Evolutionary conservation across 2,797 vertebrate species (phyloP).

Genomic region (Pristis pectinata): DNA sequence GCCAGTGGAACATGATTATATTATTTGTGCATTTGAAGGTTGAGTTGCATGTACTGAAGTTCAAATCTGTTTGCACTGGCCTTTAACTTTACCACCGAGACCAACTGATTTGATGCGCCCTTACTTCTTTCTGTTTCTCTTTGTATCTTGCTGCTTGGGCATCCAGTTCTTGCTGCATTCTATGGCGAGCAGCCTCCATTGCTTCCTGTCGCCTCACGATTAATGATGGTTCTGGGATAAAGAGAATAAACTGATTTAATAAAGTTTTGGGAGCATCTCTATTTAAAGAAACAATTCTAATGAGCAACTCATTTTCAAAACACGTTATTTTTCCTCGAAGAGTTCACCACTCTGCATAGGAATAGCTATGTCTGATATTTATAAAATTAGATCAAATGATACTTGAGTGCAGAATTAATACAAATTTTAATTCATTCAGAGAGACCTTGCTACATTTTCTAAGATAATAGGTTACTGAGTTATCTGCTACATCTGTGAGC

Average conservation of each 20-base stretch:
- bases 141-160: conserved; percentile 73
- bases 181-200: conserved; percentile 71
- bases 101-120: neutral
- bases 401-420: neutral
- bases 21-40: neutral
- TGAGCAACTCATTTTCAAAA: neutral
- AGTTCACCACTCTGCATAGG: neutral
- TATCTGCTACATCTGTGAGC: neutral
- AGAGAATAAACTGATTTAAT: neutral
- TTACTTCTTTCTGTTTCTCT: conserved; percentile 77
- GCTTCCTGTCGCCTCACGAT: conserved; percentile 75
- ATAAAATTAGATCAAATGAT: neutral
- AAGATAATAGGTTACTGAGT: neutral
- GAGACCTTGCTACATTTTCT: too few species aligned
- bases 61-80: neutral
- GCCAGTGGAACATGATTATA: neutral
- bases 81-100: neutral
- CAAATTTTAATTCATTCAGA: neutral
- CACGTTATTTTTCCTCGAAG: neutral
- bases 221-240: conserved; percentile 45
- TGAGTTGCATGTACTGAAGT: neutral
- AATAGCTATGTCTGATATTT: neutral
- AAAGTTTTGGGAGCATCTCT: neutral
- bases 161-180: conserved; percentile 81
- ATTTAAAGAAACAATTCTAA: neutral